Evolutionary conservation across 2,888 invertebrate species (phyloP), one percentile per base, ranked within the genome.

Genomic region (Hartigia nigra): DNA sequence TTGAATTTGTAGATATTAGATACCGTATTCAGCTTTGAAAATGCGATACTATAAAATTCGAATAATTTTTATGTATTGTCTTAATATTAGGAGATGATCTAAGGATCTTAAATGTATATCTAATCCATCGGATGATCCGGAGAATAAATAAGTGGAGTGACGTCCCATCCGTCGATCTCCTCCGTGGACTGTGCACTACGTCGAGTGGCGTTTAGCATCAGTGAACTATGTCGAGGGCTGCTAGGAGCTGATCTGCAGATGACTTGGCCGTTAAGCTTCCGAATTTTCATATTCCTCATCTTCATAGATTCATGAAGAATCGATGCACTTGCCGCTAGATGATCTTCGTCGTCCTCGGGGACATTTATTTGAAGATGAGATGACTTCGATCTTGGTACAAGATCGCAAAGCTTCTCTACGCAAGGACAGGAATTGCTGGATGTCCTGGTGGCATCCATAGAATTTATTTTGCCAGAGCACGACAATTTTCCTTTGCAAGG

Each of bases 361-460:
- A 32, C 72, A 32, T 72, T 31, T 72, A 32, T 34, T 34, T 31
- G 12, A 34, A 72, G 31, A 5, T 72, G 72, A 14, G 72, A 72
- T 4, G 72, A 72, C 2, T 32, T 34, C 34, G 32, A n/a, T 70
- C 31, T 32, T 12, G 72, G 39, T 37, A 74, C n/a, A 74, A 80
- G 12, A 14, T 85, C 84, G 78, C 87, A 87, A 31, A 93, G 87
- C 84, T 93, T 92, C 87, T 95, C 95, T 78, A 95, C 95, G 89
- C 95, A 95, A 1, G 95, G 96, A 86, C 95, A 96, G 9, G 96
- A 95, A 34, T 94, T 94, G 87, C 95, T 95, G 1, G 95, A 92
- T 0, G 92, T 91, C 79, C 89, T 91, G 1, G 86, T 83, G 69
- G 93, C 92, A 74, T 92, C 92, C 12, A 93, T 92, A 3, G 93